Evolutionary conservation across 2,113 vertebrate species (phyloP).

Genomic region (Murina feae): DNA sequence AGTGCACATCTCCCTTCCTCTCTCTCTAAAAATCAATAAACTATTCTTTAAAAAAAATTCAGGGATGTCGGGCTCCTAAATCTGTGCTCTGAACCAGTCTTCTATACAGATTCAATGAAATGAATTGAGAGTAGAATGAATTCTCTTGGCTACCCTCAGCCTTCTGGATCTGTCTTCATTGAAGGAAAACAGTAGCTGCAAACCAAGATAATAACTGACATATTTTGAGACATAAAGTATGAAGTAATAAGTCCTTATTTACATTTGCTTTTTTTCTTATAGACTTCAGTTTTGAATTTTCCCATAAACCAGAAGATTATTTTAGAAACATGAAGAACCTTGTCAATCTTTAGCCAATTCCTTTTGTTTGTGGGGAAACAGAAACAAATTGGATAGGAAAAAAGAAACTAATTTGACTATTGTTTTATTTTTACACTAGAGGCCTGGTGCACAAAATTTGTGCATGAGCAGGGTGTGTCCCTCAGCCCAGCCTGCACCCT

Average conservation of each 20-base stretch:
- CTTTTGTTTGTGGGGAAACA: slow-evolving; percentile 25
- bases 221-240: neutral
- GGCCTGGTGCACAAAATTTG: too few species aligned
- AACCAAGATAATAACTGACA: slow-evolving; percentile 24
- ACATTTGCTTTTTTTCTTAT: neutral
- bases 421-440: slow-evolving; percentile 37
- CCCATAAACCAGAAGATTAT: slow-evolving; percentile 12
- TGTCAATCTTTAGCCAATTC: neutral
- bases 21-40: too few species aligned
- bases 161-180: neutral
- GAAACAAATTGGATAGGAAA: slow-evolving; percentile 19
- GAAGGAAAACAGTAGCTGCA: neutral
- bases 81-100: neutral
- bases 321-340: slow-evolving; percentile 29
- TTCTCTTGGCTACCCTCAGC: neutral
- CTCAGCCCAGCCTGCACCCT: too few species aligned
- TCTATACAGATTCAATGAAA: neutral
- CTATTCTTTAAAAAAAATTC: neutral
- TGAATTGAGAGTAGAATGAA: neutral
- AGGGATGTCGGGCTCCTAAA: neutral
- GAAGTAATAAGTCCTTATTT: neutral
- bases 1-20: too few species aligned
- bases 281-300: slow-evolving; percentile 5
- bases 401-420: neutral
- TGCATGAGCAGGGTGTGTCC: too few species aligned